Evolutionary conservation across 2,113 vertebrate species (phyloP), one percentile per base, ranked within the genome.

Genomic region (Monarcha castaneiventris): DNA sequence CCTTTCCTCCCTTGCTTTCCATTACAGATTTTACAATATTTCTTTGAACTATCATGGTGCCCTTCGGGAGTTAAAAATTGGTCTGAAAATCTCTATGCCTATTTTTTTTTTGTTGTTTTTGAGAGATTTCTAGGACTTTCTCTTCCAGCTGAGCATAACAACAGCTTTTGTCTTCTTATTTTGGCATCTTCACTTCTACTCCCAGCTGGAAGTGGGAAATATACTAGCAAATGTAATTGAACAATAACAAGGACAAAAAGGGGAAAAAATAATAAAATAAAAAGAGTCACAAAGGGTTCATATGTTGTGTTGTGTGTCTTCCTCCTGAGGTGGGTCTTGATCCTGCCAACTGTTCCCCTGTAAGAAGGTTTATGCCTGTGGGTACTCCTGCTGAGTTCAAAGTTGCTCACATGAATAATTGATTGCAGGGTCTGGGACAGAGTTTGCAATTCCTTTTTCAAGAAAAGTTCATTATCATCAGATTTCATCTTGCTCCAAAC

Each of bases 351-450:
- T 95, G 85, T 92, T 95, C 52, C 75, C 91, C 75, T 91, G 62
- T 94, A 94, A 95, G 76, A 96, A 96, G 95, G 91, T 94, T 96
- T 94, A 87, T 94, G 94, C 96, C 92, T 92, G 83, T 96, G 93
- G 95, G 93, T 95, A 67, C 88, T 96, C 92, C 90, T 88, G 88
- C 93, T 96, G 93, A 97, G 94, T 96, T 97, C 93, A 97, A 96
- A 97, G 96, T 95, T 96, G 76, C 88, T 96, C 73, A 64, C 83
- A 96, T 97, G 76, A 96, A 96, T 96, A 97, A 95, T 96, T 96
- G 92, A 97, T 96, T 90, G 73, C 86, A 93, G 80, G 96, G 96
- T 87, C 88, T 95, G 80, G 77, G 88, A 90, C 76, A 75, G 43
- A 93, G 88, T 89, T 94, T 96, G 88, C 80, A 95, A 93, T 89